Base-by-base conservation (phyloP, 2,113 vertebrate species). In the Manacus vitellinus region DNA sequence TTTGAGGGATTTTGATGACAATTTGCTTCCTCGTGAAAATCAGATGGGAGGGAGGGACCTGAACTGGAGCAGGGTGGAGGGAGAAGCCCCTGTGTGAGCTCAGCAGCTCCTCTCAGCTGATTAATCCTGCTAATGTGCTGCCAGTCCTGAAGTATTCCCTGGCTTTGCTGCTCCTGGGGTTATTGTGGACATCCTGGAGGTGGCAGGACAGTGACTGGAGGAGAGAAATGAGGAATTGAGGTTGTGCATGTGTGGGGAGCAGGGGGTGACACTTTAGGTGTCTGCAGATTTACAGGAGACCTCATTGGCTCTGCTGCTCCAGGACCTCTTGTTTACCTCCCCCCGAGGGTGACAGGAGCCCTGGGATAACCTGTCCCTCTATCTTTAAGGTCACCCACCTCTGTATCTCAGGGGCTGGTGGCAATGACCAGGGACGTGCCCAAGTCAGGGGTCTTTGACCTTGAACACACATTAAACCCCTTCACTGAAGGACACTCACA, bases 41-140 rank as follows among this genome's bases (percentile, higher is more conserved):
- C 63, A 41, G 41, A 9, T 10, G 44, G 47, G 20, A 51, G 25
- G n/a, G 9, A 14, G 47, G 66, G 46, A n/a, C 12, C 30, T 68
- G 46, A 59, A 9, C 21, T 22, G 4, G 3, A 46, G 46, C 61
- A 5, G 0, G 0, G 28, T 0, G 31, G 37, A 30, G 12, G 31
- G 56, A 88, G 51, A 51, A 23, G 23, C 23, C 62, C 41, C 46
- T 13, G 31, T 5, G 41, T 10, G 56, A 90, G 89, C 62, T 76
- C 76, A 73, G 71, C 49, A 35, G 12, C 74, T 54, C 37, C 70
- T 70, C 46, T 44, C 51, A 71, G 68, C 31, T 46, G 22, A 31
- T 47, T 6, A 35, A 70, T 4, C 0, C 71, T 4, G 5, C 27
- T 3, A 3, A 11, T 0, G 0, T 0, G 10, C 33, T n/a, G 43